A percentile compares a stretch with the other conserved stretches of the same genome.
Evolutionary conservation across 1,140 invertebrate species (phyloP).

Genomic region (Drosophila biarmipes): DNA sequence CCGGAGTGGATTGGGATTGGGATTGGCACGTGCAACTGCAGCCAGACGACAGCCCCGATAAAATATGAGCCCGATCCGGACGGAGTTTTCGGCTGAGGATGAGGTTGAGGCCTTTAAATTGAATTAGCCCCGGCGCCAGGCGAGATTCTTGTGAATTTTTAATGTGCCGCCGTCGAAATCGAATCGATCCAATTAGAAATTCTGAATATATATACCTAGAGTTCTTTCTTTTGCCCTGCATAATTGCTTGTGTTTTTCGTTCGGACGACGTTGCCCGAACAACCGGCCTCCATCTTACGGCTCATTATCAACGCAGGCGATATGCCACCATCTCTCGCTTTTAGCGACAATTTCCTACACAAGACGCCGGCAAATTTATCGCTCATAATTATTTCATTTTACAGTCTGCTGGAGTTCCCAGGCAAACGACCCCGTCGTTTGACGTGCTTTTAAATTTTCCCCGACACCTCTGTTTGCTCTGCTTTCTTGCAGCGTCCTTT

Average conservation of each 20-base stretch:
- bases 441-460: conserved; percentile 43
- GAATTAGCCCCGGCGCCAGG: conserved; percentile 62
- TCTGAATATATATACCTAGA: conserved; percentile 14
- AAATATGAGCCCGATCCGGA: conserved; percentile 56
- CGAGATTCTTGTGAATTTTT: conserved; percentile 68
- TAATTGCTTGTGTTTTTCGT: conserved; percentile 50
- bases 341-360: conserved; percentile 59
- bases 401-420: conserved; percentile 79
- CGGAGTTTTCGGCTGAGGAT: conserved; percentile 19
- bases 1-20: conserved; percentile 20
- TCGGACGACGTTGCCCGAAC: conserved; percentile 47
- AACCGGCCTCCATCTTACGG: conserved; percentile 39
- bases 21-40: conserved; percentile 70
- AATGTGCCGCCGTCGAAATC: conserved; percentile 48
- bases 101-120: conserved; percentile 56
- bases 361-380: conserved; percentile 72
- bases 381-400: conserved; percentile 81
- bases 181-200: conserved; percentile 79
- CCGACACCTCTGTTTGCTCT: conserved; percentile 33
- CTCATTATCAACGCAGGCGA: conserved; percentile 64
- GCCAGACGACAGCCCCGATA: conserved; percentile 68
- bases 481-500: conserved; percentile 24
- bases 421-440: conserved; percentile 68
- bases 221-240: conserved; percentile 35
- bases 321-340: not conserved